Base-by-base conservation (phyloP, 2,797 vertebrate genomes). In the Gallinago stenura region DNA sequence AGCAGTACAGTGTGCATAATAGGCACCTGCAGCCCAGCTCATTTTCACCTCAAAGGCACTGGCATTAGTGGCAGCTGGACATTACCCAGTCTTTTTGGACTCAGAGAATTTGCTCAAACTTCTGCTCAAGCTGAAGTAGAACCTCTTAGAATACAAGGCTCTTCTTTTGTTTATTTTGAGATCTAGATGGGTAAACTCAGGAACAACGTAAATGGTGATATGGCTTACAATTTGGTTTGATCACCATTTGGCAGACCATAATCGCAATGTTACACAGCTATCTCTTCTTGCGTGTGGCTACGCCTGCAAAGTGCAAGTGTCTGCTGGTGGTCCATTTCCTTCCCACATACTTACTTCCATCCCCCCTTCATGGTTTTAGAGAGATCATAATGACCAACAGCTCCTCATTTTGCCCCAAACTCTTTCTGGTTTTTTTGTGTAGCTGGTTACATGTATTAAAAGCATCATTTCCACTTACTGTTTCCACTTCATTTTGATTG, bases 201-300 rank as follows among this genome's bases (percentile, higher is more conserved):
- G 21, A 65, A 35, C 2, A 0, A 61, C 65, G 37, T 33, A 51
- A 72, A 56, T 60, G 60, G n/a, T 58, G 83, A 76, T 51, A 87
- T 7, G 81, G 66, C 43, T 84, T 39, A 37, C 28, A 26, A 3
- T 31, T 37, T 84, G 86, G 30, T 70, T 82, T 92, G 70, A 66
- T 90, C 35, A 80, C 48, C 31, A 8, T 90, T 51, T 89, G 83
- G 68, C 66, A 80, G 73, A 66, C 58, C 1, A 10, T 33, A 76
- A 64, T 83, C 0, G 0, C 53, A 62, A 3, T 43, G 37, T 72
- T 62, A 35, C 2, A 31, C 0, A 1, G 7, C 51, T 58, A 33
- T 37, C 62, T 87, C 11, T 62, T 46, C 14, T 0, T 31, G 58
- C 56, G 12, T 43, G 62, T 66, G 87, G 54, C 50, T 46, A 19